A percentile compares a stretch with the other conserved stretches of the same genome.
These are phyloP conservation scores for Drosophila limbata DNA, from an alignment of 2,888 invertebrate genomes.

Conservation along the genomic window DNA sequence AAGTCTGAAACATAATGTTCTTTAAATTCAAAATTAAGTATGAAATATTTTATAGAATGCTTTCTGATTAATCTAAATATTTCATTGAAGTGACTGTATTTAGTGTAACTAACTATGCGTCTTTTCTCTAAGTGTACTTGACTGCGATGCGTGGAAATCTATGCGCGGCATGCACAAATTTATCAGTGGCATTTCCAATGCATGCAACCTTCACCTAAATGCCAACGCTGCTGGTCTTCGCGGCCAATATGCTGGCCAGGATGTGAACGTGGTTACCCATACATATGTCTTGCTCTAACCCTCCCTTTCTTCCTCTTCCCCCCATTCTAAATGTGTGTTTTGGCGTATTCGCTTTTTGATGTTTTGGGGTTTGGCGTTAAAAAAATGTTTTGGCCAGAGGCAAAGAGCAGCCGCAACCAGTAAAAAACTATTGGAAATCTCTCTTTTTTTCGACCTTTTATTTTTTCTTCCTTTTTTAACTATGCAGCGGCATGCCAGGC, in stretches of 20 bases:
- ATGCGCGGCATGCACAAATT: conserved; percentile 81
- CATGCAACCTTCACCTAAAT: conserved; percentile 80
- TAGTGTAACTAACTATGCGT: background rate
- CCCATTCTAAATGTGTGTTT: conserved; percentile 26
- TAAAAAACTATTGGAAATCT: conserved; percentile 76
- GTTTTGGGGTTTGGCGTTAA: conserved; percentile 75
- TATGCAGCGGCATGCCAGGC: conserved; percentile 53
- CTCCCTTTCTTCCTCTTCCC: background rate
- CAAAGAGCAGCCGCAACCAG: conserved; percentile 35
- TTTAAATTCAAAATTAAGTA: no score
- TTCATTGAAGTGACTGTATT: background rate
- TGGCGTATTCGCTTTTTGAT: conserved; percentile 72
- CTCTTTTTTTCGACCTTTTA: conserved; percentile 33
- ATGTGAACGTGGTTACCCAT: conserved; percentile 62
- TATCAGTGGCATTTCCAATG: conserved; percentile 74
- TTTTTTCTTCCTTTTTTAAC: conserved; percentile 40
- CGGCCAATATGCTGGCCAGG: conserved; percentile 74
- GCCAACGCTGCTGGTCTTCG: conserved; percentile 57
- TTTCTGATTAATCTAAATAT: no score
- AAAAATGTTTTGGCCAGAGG: conserved; percentile 72
- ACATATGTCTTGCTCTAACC: background rate
- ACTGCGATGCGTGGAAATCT: conserved; percentile 68
- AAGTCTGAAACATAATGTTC: no score
- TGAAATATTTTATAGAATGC: no score
- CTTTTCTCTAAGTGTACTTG: conserved; percentile 14